These are phyloP conservation scores for Allophyes oxyacanthae DNA, from an alignment of 2,888 invertebrate species.

Conservation along the genomic window DNA sequence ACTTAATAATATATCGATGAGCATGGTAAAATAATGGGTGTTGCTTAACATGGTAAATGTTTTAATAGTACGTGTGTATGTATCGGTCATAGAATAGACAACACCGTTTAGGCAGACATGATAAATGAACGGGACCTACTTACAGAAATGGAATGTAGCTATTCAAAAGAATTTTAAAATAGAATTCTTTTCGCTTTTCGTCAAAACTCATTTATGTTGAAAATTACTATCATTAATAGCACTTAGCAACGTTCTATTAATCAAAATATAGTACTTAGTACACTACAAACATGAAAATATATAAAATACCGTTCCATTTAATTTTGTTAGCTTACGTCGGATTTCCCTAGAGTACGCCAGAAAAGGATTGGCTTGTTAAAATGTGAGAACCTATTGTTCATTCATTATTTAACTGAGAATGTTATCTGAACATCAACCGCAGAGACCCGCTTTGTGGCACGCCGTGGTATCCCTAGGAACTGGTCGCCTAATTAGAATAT, in stretches of 20 bases:
- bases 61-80: slow-evolving; percentile 22
- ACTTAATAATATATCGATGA: slow-evolving; percentile 60
- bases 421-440: slow-evolving; percentile 52
- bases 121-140: slow-evolving; percentile 20
- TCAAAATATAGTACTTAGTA: slow-evolving; percentile 17
- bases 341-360: slow-evolving; percentile 52
- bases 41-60: slow-evolving; percentile 50
- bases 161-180: slow-evolving; percentile 13
- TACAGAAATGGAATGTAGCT: slow-evolving; percentile 5
- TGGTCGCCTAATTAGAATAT: slow-evolving; percentile 50
- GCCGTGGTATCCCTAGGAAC: slow-evolving; percentile 48
- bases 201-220: slow-evolving; percentile 9
- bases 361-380: slow-evolving; percentile 47
- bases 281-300: background rate
- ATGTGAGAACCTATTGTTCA: slow-evolving; percentile 61
- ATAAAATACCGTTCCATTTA: slow-evolving; percentile 4
- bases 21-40: slow-evolving; percentile 55
- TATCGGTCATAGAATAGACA: slow-evolving; percentile 37
- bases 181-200: slow-evolving; percentile 3
- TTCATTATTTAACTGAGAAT: slow-evolving; percentile 55
- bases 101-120: slow-evolving; percentile 26
- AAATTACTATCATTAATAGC: slow-evolving; percentile 15
- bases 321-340: slow-evolving; percentile 19
- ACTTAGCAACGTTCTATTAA: slow-evolving; percentile 1
- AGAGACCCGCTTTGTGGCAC: slow-evolving; percentile 42